phyloP scores from a whole-genome alignment of 1,140 invertebrate species.

The Globodera ellingtonae region DNA sequence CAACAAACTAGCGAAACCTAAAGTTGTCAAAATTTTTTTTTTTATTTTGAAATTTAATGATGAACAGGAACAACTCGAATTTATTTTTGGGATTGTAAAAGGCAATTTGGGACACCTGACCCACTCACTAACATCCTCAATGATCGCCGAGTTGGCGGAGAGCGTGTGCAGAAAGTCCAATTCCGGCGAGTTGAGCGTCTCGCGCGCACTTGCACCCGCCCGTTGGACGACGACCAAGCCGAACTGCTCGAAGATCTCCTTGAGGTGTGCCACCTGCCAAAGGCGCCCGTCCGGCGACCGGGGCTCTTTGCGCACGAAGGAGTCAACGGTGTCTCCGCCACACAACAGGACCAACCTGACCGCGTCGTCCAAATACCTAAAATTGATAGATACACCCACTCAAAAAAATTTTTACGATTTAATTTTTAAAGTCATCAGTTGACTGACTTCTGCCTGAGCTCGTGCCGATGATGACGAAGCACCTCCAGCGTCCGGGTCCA shows the following conservation, averaged over 20 bases:
- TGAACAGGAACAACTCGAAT: neutral
- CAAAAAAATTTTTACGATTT: neutral
- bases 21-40: neutral
- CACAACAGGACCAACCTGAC: constrained; percentile 45
- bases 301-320: constrained; percentile 47
- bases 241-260: constrained; percentile 48
- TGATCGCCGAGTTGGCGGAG: constrained; percentile 20
- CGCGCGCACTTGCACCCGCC: constrained; percentile 24
- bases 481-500: constrained; percentile 53
- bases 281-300: constrained; percentile 41
- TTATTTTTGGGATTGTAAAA: no score
- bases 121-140: constrained; percentile 17
- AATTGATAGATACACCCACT: no score
- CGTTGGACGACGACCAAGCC: constrained; percentile 51
- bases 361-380: constrained; percentile 17
- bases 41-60: neutral
- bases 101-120: no score
- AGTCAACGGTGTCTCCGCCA: constrained; percentile 57
- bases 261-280: constrained; percentile 46
- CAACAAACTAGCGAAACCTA: no score
- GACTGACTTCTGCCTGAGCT: constrained; percentile 30
- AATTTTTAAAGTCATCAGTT: constrained; percentile 1
- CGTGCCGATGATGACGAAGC: constrained; percentile 41
- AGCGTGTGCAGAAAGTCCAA: constrained; percentile 15
- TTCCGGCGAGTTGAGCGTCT: constrained; percentile 33